A percentile compares a stretch with the other conserved stretches of the same genome.
Evolutionary conservation across 2,888 invertebrate genomes (phyloP).

Genomic region (Chalcosyrphus nemorum): DNA sequence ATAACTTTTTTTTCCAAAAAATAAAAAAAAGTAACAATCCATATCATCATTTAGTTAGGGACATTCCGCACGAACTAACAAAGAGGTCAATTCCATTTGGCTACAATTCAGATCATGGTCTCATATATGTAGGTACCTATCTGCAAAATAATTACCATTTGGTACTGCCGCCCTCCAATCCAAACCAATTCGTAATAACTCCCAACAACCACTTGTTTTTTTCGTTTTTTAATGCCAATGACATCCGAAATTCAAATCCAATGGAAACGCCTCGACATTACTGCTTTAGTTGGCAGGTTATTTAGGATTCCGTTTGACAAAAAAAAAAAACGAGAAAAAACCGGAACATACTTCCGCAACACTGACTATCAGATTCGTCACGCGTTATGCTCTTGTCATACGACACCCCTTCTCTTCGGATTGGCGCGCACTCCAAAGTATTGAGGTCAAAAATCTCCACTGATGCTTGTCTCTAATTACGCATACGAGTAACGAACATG

Average conservation of each 20-base stretch:
- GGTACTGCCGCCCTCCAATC: not conserved
- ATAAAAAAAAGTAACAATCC: not conserved
- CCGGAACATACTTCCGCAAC: conserved; percentile 74
- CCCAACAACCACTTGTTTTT: not conserved
- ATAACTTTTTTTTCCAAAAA: not conserved
- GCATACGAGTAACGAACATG: conserved; percentile 1
- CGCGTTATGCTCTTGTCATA: conserved; percentile 67
- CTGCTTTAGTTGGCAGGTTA: conserved; percentile 13
- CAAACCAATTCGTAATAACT: not conserved
- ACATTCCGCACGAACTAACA: conserved; percentile 64
- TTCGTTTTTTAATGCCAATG: conserved; percentile 53
- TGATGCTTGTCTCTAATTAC: conserved; percentile 40
- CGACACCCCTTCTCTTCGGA: conserved; percentile 22
- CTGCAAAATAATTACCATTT: conserved; percentile 50
- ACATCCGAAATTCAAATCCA: conserved; percentile 58
- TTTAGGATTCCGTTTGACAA: conserved; percentile 52
- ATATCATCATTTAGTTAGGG: conserved; percentile 5
- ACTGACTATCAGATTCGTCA: conserved; percentile 75
- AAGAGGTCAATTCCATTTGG: conserved; percentile 67
- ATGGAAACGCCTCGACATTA: conserved; percentile 37
- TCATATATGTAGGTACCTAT: conserved; percentile 24
- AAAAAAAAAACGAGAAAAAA: conserved; percentile 35
- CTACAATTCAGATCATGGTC: conserved; percentile 63
- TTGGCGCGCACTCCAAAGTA: not conserved
- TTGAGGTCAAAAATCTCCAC: conserved; percentile 68